Evolutionary conservation across 2,888 invertebrate genomes (phyloP).

Genomic region (Drosophila peninsularis): DNA sequence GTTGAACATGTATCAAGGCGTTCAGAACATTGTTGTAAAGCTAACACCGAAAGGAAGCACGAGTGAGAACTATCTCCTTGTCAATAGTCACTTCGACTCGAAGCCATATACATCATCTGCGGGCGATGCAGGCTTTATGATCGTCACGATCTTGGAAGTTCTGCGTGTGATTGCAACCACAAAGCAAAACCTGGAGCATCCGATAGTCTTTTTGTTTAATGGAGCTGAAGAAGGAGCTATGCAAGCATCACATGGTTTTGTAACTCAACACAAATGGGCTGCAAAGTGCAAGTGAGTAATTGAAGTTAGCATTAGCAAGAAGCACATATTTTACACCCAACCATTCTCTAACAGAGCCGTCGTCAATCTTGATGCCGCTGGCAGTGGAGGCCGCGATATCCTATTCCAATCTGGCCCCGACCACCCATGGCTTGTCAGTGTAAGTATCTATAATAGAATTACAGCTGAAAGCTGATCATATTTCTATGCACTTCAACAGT

Average conservation of each 20-base stretch:
- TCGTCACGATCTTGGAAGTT: conserved; percentile 87
- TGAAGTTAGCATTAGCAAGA: rapidly evolving
- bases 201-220: conserved; percentile 88
- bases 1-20: conserved; percentile 75
- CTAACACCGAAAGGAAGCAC: conserved; percentile 63
- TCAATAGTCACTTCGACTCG: conserved; percentile 95
- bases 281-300: conserved; percentile 86
- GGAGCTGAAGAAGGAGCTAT: conserved; percentile 88
- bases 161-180: conserved; percentile 84
- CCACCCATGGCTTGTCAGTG: conserved; percentile 88
- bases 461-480: too few relatives aligned
- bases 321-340: not conserved
- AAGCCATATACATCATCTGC: conserved; percentile 90
- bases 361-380: conserved; percentile 95
- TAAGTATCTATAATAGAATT: conserved; percentile 77
- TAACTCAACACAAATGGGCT: conserved; percentile 92
- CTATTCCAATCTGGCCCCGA: conserved; percentile 94
- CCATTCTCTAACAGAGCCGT: conserved; percentile 86
- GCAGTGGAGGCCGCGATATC: conserved; percentile 94
- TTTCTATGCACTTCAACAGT: conserved; percentile 64
- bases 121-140: conserved; percentile 86
- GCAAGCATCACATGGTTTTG: conserved; percentile 89
- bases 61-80: conserved; percentile 84
- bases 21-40: conserved; percentile 83
- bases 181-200: conserved; percentile 85